Conservation (phyloP, 2,888 invertebrate genomes). For the Polydrusus cervinus region DNA sequence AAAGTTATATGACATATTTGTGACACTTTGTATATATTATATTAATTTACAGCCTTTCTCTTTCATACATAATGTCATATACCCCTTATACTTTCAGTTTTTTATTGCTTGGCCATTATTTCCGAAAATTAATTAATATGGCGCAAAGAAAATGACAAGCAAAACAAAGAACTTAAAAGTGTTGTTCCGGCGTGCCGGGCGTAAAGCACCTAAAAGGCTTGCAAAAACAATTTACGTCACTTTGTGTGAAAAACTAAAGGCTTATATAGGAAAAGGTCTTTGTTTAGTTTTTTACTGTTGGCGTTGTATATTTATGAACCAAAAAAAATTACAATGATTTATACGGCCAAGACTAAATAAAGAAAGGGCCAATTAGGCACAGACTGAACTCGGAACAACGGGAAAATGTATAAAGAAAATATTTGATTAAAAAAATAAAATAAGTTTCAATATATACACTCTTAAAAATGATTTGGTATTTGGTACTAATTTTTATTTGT, state of each 20-base stretch:
- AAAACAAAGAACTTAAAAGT: conserved; percentile 42
- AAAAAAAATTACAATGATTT: neutral
- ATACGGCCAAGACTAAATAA: neutral
- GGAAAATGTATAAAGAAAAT: too few relatives aligned
- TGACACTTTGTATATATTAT: neutral
- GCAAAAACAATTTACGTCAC: conserved; percentile 39
- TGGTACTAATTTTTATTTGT: too few relatives aligned
- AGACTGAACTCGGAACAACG: too few relatives aligned
- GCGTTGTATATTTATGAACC: neutral
- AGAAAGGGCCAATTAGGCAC: too few relatives aligned
- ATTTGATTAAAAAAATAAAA: too few relatives aligned
- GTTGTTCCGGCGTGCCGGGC: conserved; percentile 23
- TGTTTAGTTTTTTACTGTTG: neutral
- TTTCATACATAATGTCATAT: neutral
- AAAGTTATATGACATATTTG: neutral
- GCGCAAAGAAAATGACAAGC: conserved; percentile 34
- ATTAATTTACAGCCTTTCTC: neutral
- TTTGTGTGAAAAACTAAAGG: conserved; percentile 31
- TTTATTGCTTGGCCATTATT: conserved; percentile 21
- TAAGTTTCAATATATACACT: too few relatives aligned
- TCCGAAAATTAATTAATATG: conserved; percentile 41
- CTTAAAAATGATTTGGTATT: too few relatives aligned
- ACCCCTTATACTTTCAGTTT: neutral
- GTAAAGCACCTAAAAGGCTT: conserved; percentile 29
- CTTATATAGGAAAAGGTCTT: conserved; percentile 6